A percentile compares a stretch with the other conserved stretches of the same genome.
phyloP scores from a whole-genome alignment of 2,888 invertebrate species.

The Amblyteles armatorius region DNA sequence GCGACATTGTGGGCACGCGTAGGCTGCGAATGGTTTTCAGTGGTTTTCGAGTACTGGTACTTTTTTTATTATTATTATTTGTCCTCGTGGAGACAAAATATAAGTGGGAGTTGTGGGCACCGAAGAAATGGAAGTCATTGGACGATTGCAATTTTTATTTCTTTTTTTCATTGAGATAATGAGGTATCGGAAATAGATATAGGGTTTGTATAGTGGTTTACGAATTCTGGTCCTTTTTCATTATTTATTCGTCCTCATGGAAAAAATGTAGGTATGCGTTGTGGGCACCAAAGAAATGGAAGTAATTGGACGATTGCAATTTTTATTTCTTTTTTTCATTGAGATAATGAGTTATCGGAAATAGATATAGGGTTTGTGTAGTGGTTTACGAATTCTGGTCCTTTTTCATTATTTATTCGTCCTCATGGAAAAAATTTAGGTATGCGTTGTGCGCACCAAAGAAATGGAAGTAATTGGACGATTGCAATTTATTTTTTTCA shows the following conservation, averaged over 20 bases:
- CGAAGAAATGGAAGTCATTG: no score
- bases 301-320: no score
- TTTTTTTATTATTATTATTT: slow-evolving; percentile 18
- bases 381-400: no score
- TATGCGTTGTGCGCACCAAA: no score
- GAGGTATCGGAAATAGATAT: background rate
- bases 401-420: background rate
- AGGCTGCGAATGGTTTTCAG: slow-evolving; percentile 60
- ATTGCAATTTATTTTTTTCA: background rate
- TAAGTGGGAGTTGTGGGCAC: no score
- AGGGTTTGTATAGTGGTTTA: background rate
- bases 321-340: background rate
- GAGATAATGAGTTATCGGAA: background rate
- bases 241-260: background rate
- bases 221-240: background rate
- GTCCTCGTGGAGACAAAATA: no score
- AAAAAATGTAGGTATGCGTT: no score
- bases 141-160: no score
- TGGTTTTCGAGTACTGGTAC: background rate
- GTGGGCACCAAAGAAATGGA: no score
- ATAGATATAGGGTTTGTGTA: background rate
- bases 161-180: background rate
- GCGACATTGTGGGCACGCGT: slow-evolving; percentile 59
- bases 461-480: no score
- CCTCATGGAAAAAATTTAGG: background rate